These are phyloP conservation scores for Lethocerus indicus DNA, from an alignment of 1,140 invertebrate species.

Conservation along the genomic window DNA sequence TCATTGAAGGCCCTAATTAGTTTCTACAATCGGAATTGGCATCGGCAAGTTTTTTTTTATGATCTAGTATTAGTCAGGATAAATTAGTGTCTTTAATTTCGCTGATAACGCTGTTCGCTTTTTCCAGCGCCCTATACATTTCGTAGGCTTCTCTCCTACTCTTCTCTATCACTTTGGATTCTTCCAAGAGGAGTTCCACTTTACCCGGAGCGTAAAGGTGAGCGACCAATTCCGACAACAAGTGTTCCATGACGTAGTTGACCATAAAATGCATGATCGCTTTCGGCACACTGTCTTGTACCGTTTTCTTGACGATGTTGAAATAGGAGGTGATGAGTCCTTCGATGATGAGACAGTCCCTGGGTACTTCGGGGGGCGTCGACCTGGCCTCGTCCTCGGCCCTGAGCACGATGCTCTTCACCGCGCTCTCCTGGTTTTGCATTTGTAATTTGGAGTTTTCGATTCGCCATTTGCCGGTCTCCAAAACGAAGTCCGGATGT, in stretches of 20 bases:
- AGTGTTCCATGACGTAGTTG: slow-evolving; percentile 13
- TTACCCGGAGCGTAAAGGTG: slow-evolving; percentile 13
- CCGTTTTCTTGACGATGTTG: slow-evolving; percentile 14
- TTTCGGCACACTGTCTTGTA: slow-evolving; percentile 18
- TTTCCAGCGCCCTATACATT: slow-evolving; percentile 4
- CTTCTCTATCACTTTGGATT: slow-evolving; percentile 6
- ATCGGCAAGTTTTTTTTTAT: too few relatives aligned
- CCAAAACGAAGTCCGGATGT: slow-evolving; percentile 37
- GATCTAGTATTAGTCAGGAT: too few relatives aligned
- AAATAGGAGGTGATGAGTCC: slow-evolving; percentile 17
- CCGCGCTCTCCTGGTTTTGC: not conserved
- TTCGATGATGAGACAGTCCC: slow-evolving; percentile 12
- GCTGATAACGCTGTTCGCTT: slow-evolving; percentile 8
- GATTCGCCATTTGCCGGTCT: not conserved
- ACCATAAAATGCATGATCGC: slow-evolving; percentile 19
- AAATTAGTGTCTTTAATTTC: slow-evolving; percentile 10
- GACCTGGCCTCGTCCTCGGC: not conserved
- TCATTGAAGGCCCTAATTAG: too few relatives aligned
- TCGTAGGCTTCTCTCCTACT: not conserved
- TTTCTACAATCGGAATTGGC: too few relatives aligned
- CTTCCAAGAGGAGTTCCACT: slow-evolving; percentile 5
- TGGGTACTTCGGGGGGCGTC: not conserved
- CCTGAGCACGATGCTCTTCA: not conserved
- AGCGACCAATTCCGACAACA: slow-evolving; percentile 13
- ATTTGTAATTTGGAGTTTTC: not conserved